Evolutionary conservation across 35 echinoderm and acorn worm genomes (phyloP), one percentile per base, ranked within the genome.

Genomic region (Ophiothrix spiculata): DNA sequence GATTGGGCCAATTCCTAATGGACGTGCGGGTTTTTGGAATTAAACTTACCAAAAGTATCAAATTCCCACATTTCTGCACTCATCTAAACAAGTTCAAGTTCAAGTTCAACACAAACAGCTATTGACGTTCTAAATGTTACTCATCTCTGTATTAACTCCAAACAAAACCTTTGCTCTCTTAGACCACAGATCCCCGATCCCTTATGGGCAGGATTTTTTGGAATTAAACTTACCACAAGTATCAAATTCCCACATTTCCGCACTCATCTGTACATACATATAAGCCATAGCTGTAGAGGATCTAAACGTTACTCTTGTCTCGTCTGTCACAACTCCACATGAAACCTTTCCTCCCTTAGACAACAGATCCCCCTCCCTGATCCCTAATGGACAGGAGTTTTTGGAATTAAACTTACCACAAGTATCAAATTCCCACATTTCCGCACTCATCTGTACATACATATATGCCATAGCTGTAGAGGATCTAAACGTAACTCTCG

Each of bases 201-300:
- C n/a, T n/a, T n/a, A n/a, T n/a, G n/a, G n/a, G n/a, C n/a, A n/a
- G n/a, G n/a, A n/a, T n/a, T n/a, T n/a, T n/a, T n/a, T n/a, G n/a
- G n/a, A n/a, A n/a, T n/a, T n/a, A n/a, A n/a, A 69, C 89, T 94
- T 80, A 94, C 96, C 92, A 80, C 89, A 91, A 33, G 86, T 89
- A 87, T 99, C 92, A 89, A 94, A 99, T 28, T 99, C 96, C 96
- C 89, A 99, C 96, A 94, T 99, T 73, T 99, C 96, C 14, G 85
- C 88, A 36, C 89, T 99, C 96, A 99, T 94, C 82, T 98, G 96
- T 49, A 99, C 86, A 54, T 88, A 94, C 21, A 99, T 86, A 60
- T 92, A 94, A 25, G 90, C 82, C 89, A 99, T 91, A 32, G 96
- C 92, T 35, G 90, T 99, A 0, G 96, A 91, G 23, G 96, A 94